Conservation (phyloP, 2,888 invertebrate species). For the Drosophila gaucha region DNA sequence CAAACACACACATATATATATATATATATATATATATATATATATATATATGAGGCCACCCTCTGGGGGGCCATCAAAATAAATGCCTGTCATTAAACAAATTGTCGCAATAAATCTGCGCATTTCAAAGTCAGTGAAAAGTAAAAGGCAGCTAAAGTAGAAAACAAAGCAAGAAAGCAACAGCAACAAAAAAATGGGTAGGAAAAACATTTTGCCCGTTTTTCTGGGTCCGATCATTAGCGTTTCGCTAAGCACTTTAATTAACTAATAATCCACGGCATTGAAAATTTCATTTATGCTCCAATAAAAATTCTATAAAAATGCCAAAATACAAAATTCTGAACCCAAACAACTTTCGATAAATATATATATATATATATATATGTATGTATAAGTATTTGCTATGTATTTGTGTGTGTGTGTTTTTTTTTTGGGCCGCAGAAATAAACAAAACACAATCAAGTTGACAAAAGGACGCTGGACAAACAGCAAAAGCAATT, state of each 20-base stretch:
- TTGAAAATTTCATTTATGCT: slow-evolving; percentile 44
- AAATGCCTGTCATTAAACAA: slow-evolving; percentile 81
- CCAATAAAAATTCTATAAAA: slow-evolving; percentile 24
- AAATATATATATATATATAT: not conserved
- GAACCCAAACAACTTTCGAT: not conserved
- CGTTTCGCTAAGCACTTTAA: slow-evolving; percentile 50
- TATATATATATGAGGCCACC: slow-evolving; percentile 2
- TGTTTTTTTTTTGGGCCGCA: slow-evolving; percentile 2
- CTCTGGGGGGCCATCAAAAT: slow-evolving; percentile 72
- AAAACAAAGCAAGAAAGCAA: slow-evolving; percentile 26
- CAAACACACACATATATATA: slow-evolving; percentile 5
- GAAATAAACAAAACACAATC: slow-evolving; percentile 56
- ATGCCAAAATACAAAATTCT: not conserved
- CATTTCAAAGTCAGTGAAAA: slow-evolving; percentile 75
- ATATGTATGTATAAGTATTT: slow-evolving; percentile 1
- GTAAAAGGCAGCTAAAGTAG: slow-evolving; percentile 47
- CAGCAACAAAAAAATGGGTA: not conserved
- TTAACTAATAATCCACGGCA: slow-evolving; percentile 63
- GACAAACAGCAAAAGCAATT: slow-evolving; percentile 71
- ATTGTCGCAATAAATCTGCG: slow-evolving; percentile 82
- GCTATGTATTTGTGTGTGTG: no score
- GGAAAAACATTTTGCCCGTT: not conserved
- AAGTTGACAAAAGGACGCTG: slow-evolving; percentile 63
- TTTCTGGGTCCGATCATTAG: slow-evolving; percentile 57
- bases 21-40: not conserved